These are phyloP conservation scores for Caenorhabditis becei DNA, from an alignment of 2,888 invertebrate genomes.

Conservation along the genomic window DNA sequence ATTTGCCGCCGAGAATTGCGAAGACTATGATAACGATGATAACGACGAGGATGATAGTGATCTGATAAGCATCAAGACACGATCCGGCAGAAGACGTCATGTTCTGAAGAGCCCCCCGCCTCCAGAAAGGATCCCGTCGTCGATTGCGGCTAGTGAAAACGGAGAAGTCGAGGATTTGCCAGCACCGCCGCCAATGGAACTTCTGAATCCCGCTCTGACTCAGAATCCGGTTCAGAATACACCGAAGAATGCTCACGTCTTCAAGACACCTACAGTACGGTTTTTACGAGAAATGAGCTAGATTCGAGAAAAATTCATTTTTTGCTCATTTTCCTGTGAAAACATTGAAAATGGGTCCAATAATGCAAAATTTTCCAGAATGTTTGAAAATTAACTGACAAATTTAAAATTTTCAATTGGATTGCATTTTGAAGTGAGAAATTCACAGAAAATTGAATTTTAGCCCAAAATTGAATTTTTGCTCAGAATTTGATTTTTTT, in stretches of 20 bases:
- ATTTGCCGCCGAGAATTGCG: background rate
- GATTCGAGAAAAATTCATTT: background rate
- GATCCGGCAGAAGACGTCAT: constrained; percentile 35
- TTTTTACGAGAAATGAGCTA: background rate
- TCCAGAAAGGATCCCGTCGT: constrained; percentile 49
- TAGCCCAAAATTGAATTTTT: no score
- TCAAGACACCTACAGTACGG: constrained; percentile 49
- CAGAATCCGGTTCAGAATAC: no score
- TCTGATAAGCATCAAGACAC: constrained; percentile 41
- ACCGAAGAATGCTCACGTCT: background rate
- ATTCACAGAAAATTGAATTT: no score
- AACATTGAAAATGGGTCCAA: no score
- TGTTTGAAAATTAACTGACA: no score
- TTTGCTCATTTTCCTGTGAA: no score
- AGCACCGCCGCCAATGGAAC: background rate
- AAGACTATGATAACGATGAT: constrained; percentile 30
- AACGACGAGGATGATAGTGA: constrained; percentile 32
- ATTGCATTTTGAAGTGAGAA: no score
- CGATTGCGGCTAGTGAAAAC: constrained; percentile 23
- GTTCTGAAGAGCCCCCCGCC: constrained; percentile 58
- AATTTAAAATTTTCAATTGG: no score
- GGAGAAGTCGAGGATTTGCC: constrained; percentile 22
- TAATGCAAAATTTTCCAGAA: no score
- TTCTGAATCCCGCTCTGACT: no score
- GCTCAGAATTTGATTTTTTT: no score